These are phyloP conservation scores for Anoplolepis gracilipes DNA, from an alignment of 1,140 invertebrate species.

Conservation along the genomic window DNA sequence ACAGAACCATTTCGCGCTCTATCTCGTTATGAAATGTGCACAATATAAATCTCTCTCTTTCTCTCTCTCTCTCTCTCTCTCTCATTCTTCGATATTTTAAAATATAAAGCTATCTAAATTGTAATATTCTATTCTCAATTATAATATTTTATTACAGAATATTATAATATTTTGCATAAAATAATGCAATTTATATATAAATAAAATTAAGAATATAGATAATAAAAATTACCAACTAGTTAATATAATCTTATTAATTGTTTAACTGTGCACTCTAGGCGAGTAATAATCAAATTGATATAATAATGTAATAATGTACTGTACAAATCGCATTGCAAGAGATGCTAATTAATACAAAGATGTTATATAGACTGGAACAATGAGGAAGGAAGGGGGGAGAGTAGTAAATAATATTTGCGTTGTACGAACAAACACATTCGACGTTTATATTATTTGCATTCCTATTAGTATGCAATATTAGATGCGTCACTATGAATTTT, in stretches of 20 bases:
- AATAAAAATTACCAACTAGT: background rate
- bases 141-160: background rate
- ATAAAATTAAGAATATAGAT: no score
- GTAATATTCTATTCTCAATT: background rate
- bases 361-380: constrained; percentile 21
- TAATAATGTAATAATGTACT: constrained; percentile 21
- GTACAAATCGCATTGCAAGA: background rate
- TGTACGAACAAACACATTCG: background rate
- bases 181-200: background rate
- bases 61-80: no score
- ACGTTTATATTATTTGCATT: constrained; percentile 32
- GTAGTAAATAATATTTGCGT: constrained; percentile 33
- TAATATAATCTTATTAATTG: background rate
- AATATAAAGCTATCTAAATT: background rate
- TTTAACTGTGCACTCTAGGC: background rate
- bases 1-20: background rate
- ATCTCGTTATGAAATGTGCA: background rate
- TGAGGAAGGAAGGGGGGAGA: no score
- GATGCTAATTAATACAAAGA: constrained; percentile 30
- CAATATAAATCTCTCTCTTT: background rate
- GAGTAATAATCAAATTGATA: constrained; percentile 11
- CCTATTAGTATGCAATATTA: background rate
- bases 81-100: background rate
- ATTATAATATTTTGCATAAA: background rate
- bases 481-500: background rate